phyloP scores from a whole-genome alignment of 2,888 invertebrate genomes.

The Acronicta leporina region DNA sequence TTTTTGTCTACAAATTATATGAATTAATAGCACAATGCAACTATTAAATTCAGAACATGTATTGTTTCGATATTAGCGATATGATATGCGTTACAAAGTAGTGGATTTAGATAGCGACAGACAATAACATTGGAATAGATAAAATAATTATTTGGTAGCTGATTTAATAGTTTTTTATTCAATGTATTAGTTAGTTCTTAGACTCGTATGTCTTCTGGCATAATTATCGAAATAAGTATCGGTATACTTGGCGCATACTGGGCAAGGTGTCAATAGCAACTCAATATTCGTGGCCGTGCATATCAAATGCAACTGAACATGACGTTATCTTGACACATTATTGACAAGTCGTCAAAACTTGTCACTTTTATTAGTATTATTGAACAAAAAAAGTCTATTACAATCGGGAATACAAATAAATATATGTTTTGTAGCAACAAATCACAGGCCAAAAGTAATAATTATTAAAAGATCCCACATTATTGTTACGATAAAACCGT shows the following conservation, averaged over 20 bases:
- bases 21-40: neutral
- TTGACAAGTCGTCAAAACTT: constrained; percentile 57
- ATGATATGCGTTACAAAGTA: too few species aligned
- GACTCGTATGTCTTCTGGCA: too few species aligned
- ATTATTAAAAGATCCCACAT: constrained; percentile 51
- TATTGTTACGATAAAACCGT: constrained; percentile 60
- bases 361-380: constrained; percentile 40
- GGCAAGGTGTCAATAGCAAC: neutral
- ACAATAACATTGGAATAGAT: too few species aligned
- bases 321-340: constrained; percentile 60
- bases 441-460: constrained; percentile 30
- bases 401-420: constrained; percentile 24
- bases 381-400: constrained; percentile 12
- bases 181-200: too few species aligned
- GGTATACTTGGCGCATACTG: too few species aligned
- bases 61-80: too few species aligned
- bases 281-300: constrained; percentile 27
- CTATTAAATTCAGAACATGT: too few species aligned
- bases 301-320: constrained; percentile 36
- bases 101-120: too few species aligned
- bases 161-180: too few species aligned
- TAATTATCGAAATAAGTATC: too few species aligned
- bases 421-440: constrained; percentile 16
- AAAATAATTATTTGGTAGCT: too few species aligned
- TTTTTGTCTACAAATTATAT: neutral